Percentiles rank a stretch among this genome's conserved stretches.
Evolutionary conservation across 2,113 vertebrate genomes (phyloP).

Genomic region (Glaucidium brasilianum): DNA sequence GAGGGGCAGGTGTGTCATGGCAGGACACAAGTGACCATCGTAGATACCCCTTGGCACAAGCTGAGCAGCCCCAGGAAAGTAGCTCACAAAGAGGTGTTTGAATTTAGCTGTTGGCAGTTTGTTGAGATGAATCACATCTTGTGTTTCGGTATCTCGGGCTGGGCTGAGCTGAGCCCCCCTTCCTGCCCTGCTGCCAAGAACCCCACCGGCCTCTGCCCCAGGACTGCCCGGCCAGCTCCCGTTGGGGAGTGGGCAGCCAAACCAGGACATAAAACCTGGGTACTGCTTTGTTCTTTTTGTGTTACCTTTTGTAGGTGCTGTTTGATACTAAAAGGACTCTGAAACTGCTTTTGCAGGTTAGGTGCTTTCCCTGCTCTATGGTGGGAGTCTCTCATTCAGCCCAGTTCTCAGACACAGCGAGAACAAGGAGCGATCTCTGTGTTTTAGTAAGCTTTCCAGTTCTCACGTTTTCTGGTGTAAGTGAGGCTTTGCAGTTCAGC

Average conservation of each 20-base stretch:
- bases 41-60: background rate
- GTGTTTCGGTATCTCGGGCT: background rate
- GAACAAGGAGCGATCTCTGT: background rate
- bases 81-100: background rate
- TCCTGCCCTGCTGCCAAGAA: background rate
- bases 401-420: background rate
- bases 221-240: background rate
- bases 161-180: background rate
- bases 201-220: too few species aligned
- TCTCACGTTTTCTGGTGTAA: background rate
- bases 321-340: background rate
- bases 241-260: background rate
- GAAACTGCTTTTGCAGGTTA: background rate
- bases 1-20: background rate
- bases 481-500: background rate
- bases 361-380: slow-evolving; percentile 12
- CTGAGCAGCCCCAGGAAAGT: background rate
- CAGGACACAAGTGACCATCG: background rate
- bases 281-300: background rate
- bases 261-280: background rate
- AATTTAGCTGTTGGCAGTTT: background rate
- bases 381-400: background rate
- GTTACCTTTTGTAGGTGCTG: background rate
- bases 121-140: background rate
- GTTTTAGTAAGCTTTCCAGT: background rate